These are phyloP conservation scores for Cephus nigrinus DNA, from an alignment of 2,888 invertebrate species.

Conservation along the genomic window DNA sequence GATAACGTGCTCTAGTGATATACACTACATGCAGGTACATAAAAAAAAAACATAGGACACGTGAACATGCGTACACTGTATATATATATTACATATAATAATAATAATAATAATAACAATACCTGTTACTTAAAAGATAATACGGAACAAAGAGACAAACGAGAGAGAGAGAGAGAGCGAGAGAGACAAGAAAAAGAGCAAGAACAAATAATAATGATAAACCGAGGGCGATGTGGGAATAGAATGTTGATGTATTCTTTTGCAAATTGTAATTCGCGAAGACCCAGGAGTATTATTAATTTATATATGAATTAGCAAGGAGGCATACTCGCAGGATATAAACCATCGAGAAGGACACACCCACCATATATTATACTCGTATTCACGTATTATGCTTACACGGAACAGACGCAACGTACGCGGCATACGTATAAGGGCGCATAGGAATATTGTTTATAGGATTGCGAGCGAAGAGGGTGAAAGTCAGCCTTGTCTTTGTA, in stretches of 20 bases:
- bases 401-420: too few relatives aligned
- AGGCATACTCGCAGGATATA: too few relatives aligned
- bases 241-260: not conserved
- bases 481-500: too few relatives aligned
- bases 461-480: too few relatives aligned
- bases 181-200: conserved; percentile 15
- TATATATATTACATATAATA: conserved; percentile 9
- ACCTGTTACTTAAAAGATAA: conserved; percentile 17
- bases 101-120: conserved; percentile 17
- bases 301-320: conserved; percentile 21
- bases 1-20: conserved; percentile 39
- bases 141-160: conserved; percentile 18
- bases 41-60: too few relatives aligned
- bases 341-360: too few relatives aligned
- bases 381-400: too few relatives aligned
- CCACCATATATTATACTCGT: too few relatives aligned
- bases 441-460: too few relatives aligned
- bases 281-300: conserved; percentile 40
- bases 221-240: conserved; percentile 28
- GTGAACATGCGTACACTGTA: too few relatives aligned
- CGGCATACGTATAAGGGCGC: too few relatives aligned
- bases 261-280: conserved; percentile 20
- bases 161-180: conserved; percentile 12
- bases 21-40: conserved; percentile 28
- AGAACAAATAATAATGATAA: conserved; percentile 22